Percentiles rank a stretch among this genome's conserved stretches.
These are phyloP conservation scores for Anoplius nigerrimus DNA, from an alignment of 2,888 invertebrate genomes.

Conservation along the genomic window DNA sequence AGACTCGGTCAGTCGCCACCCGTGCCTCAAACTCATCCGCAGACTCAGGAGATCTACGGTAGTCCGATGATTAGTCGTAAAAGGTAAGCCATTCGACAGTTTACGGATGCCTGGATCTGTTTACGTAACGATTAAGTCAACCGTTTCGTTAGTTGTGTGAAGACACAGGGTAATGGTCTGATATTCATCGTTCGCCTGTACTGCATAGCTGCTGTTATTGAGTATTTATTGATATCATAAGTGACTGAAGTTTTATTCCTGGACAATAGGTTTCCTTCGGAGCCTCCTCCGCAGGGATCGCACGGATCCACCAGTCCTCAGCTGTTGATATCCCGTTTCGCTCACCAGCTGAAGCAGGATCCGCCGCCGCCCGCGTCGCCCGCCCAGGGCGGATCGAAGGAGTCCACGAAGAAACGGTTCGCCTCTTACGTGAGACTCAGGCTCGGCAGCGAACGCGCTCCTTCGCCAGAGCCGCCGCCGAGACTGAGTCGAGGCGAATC, in stretches of 20 bases:
- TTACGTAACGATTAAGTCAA: too few relatives aligned
- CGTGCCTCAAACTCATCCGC: constrained; percentile 66
- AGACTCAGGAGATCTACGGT: constrained; percentile 68
- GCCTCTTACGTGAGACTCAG: constrained; percentile 90
- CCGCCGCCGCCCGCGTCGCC: constrained; percentile 60
- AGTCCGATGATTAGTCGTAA: constrained; percentile 73
- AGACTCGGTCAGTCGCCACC: constrained; percentile 64
- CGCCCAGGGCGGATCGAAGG: constrained; percentile 62
- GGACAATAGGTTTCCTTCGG: constrained; percentile 68
- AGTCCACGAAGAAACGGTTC: constrained; percentile 83
- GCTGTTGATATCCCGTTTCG: constrained; percentile 70
- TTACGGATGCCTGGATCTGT: not conserved
- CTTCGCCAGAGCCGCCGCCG: constrained; percentile 73
- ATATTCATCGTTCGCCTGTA: too few relatives aligned
- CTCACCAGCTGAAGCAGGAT: constrained; percentile 70
- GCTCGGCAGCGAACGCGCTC: constrained; percentile 77
- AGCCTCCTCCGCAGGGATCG: constrained; percentile 68
- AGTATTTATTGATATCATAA: not conserved
- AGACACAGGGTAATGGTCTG: too few relatives aligned
- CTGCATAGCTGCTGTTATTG: too few relatives aligned
- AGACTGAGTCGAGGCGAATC: constrained; percentile 72
- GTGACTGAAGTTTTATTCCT: not conserved
- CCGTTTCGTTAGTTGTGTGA: too few relatives aligned
- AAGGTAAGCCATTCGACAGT: constrained; percentile 57
- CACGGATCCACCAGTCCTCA: constrained; percentile 70